These are phyloP conservation scores for Lithodes maja DNA, from an alignment of 2,888 invertebrate species.

Conservation along the genomic window DNA sequence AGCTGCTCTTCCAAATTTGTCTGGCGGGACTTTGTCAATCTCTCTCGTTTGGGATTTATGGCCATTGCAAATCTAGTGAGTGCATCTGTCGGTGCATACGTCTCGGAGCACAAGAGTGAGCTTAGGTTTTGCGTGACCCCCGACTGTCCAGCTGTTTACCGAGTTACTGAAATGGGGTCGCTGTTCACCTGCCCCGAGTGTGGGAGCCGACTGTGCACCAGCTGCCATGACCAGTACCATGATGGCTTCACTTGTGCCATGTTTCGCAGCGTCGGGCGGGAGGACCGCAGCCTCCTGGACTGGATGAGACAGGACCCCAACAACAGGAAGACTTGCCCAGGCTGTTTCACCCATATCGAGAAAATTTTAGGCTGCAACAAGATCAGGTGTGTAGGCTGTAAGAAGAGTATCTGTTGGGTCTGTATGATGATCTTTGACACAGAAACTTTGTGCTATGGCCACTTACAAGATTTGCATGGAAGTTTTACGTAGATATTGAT, in stretches of 20 bases:
- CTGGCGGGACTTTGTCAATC: constrained; percentile 45
- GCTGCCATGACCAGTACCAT: constrained; percentile 40
- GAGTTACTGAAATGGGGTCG: not conserved
- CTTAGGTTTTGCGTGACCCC: constrained; percentile 36
- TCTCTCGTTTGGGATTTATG: constrained; percentile 22
- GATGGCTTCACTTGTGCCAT: constrained; percentile 44
- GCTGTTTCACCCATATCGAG: constrained; percentile 37
- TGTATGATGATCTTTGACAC: constrained; percentile 26
- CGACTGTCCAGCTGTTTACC: constrained; percentile 34
- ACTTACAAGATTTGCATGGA: constrained; percentile 2
- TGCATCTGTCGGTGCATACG: constrained; percentile 21
- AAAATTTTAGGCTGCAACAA: constrained; percentile 36
- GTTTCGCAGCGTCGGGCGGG: constrained; percentile 5
- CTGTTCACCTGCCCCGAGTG: constrained; percentile 45
- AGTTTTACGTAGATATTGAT: not conserved
- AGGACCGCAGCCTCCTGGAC: constrained; percentile 6
- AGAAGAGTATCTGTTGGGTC: constrained; percentile 31
- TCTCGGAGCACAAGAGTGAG: constrained; percentile 19
- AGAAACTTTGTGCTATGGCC: constrained; percentile 28
- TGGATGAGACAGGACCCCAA: constrained; percentile 30
- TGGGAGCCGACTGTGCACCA: constrained; percentile 11
- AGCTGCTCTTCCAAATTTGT: constrained; percentile 1
- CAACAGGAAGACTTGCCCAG: constrained; percentile 32
- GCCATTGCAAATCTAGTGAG: constrained; percentile 24
- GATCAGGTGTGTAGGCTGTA: constrained; percentile 17